Percentiles rank a stretch among this genome's conserved stretches.
phyloP scores from a whole-genome alignment of 2,797 vertebrate species.

The Cryptoprocta ferox region DNA sequence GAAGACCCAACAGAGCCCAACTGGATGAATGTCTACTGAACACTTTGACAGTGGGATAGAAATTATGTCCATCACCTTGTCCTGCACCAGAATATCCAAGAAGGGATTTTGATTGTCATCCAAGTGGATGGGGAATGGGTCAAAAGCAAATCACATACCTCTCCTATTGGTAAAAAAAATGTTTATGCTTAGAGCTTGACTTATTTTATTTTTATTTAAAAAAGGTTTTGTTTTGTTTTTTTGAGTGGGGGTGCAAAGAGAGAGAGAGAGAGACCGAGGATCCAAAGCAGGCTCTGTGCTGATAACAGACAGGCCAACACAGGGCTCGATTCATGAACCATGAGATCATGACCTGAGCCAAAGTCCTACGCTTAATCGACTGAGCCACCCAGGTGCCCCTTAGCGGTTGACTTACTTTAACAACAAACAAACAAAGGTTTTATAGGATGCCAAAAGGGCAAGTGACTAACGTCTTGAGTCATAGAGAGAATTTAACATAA shows the following conservation, averaged over 20 bases:
- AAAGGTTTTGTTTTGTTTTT: no score
- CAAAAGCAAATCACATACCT: neutral
- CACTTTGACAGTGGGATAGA: neutral
- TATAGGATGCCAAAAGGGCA: neutral
- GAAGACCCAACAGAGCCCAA: neutral
- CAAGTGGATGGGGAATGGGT: neutral
- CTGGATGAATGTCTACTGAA: neutral
- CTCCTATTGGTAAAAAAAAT: neutral
- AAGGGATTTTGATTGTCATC: neutral
- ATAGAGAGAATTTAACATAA: neutral
- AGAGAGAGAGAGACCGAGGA: no score
- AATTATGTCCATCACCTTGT: no score
- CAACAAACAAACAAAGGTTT: neutral
- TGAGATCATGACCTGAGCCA: no score
- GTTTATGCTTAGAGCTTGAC: neutral
- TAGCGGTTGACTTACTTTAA: neutral
- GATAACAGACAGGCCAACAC: no score
- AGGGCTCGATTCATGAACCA: no score
- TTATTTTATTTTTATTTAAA: neutral
- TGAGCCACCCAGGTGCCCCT: neutral
- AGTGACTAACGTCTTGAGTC: neutral
- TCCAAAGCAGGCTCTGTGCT: no score
- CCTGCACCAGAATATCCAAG: neutral
- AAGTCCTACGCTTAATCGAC: no score
- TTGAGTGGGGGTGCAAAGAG: no score